Evolutionary conservation across 2,888 invertebrate genomes (phyloP).

Genomic region (Eupithecia inturbata): DNA sequence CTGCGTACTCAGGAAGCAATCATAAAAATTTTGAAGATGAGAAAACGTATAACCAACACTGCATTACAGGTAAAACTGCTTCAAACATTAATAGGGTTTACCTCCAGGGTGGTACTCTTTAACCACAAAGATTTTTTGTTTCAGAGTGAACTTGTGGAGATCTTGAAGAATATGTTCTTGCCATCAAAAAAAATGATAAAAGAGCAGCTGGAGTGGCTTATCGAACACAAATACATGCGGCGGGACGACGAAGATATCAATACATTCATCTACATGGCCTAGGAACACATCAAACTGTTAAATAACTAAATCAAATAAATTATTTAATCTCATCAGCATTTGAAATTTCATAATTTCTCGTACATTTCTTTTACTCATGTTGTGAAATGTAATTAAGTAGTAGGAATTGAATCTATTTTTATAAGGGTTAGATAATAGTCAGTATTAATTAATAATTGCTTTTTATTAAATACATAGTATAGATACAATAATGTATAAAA

Average conservation of each 20-base stretch:
- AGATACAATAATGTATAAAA: conserved; percentile 68
- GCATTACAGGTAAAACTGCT: conserved; percentile 89
- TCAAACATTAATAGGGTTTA: neutral
- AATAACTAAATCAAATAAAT: conserved; percentile 70
- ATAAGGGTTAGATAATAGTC: conserved; percentile 33
- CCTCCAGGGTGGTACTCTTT: neutral
- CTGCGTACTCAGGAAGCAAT: conserved; percentile 98
- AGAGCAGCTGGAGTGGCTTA: conserved; percentile 99
- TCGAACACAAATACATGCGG: conserved; percentile 99
- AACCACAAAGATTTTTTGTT: conserved; percentile 45
- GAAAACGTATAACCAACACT: conserved; percentile 96
- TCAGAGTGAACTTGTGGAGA: conserved; percentile 97
- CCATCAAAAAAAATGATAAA: conserved; percentile 99
- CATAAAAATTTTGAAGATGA: conserved; percentile 99
- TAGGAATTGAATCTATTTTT: conserved; percentile 34
- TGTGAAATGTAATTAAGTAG: conserved; percentile 39
- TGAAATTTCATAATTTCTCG: conserved; percentile 34
- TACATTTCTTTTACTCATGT: conserved; percentile 41
- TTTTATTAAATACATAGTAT: conserved; percentile 51
- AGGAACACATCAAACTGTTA: conserved; percentile 59
- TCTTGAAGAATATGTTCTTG: conserved; percentile 99
- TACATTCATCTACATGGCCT: conserved; percentile 99
- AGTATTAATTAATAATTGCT: conserved; percentile 43
- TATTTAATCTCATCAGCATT: conserved; percentile 62
- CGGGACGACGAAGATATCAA: conserved; percentile 99